phyloP scores from a whole-genome alignment of 2,888 invertebrate species.

The Celastrina argiolus region DNA sequence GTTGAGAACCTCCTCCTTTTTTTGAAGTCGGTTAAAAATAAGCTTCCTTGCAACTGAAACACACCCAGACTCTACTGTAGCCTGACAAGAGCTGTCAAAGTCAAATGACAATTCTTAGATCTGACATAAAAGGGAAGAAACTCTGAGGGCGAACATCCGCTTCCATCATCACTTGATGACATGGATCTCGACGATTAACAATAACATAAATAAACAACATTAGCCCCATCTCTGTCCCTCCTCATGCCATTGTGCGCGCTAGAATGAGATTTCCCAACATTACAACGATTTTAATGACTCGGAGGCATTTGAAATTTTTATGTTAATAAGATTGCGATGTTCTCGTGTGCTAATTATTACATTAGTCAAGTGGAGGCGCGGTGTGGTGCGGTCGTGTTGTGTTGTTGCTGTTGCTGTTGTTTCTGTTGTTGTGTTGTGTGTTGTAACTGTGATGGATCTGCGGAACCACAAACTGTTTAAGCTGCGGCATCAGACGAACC shows the following conservation, averaged over 20 bases:
- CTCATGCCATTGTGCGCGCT: conserved; percentile 41
- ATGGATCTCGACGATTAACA: conserved; percentile 2
- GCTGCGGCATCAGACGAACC: conserved; percentile 50
- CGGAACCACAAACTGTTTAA: conserved; percentile 56
- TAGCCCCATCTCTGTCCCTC: conserved; percentile 49
- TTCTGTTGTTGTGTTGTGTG: conserved; percentile 9
- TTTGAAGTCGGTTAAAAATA: too few relatives aligned
- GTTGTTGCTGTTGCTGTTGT: conserved; percentile 31
- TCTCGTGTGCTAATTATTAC: conserved; percentile 61
- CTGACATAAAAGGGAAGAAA: neutral
- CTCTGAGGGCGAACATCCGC: too few relatives aligned
- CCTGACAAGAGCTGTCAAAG: too few relatives aligned
- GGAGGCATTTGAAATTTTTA: conserved; percentile 74
- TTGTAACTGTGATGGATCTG: conserved; percentile 55
- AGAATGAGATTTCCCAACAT: conserved; percentile 51
- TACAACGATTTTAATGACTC: conserved; percentile 55
- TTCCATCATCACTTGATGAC: neutral
- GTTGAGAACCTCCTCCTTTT: too few relatives aligned
- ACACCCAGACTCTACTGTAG: too few relatives aligned
- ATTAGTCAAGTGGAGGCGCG: conserved; percentile 59
- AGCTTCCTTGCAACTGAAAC: too few relatives aligned
- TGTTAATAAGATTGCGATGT: conserved; percentile 70
- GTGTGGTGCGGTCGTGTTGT: conserved; percentile 62
- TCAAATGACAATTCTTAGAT: neutral
- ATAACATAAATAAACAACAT: conserved; percentile 38